Percentiles rank a stretch among this genome's conserved stretches.
phyloP scores from a whole-genome alignment of 1,140 invertebrate species.

The Sycophila sp. region DNA sequence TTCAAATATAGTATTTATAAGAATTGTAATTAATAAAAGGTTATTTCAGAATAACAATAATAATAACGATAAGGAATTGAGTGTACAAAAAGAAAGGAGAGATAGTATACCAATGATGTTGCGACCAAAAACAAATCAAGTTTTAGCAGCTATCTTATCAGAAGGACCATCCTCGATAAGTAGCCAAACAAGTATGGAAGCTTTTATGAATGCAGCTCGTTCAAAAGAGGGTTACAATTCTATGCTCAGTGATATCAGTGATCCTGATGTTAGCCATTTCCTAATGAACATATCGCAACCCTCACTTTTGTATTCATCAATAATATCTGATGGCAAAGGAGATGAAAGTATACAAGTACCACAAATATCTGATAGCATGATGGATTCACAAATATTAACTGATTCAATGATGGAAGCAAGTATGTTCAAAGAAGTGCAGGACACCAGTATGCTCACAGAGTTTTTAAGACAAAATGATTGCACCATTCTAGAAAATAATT shows the following conservation, averaged over 20 bases:
- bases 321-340: slow-evolving; percentile 43
- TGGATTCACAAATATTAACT: slow-evolving; percentile 54
- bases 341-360: slow-evolving; percentile 37
- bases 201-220: slow-evolving; percentile 56
- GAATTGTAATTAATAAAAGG: slow-evolving; percentile 33
- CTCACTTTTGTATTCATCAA: slow-evolving; percentile 53
- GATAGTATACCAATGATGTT: slow-evolving; percentile 49
- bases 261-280: slow-evolving; percentile 52
- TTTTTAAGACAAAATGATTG: slow-evolving; percentile 35
- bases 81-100: slow-evolving; percentile 27
- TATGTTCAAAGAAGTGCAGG: slow-evolving; percentile 51
- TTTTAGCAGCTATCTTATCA: slow-evolving; percentile 30
- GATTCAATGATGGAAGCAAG: slow-evolving; percentile 61
- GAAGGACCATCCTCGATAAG: slow-evolving; percentile 33
- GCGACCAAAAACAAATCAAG: slow-evolving; percentile 37
- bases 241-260: slow-evolving; percentile 53
- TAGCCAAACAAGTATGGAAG: slow-evolving; percentile 59
- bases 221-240: slow-evolving; percentile 57
- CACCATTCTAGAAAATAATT: slow-evolving; percentile 16
- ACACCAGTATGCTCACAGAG: slow-evolving; percentile 30
- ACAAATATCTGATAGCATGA: slow-evolving; percentile 37
- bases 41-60: slow-evolving; percentile 16
- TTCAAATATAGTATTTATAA: background rate
- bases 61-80: slow-evolving; percentile 31
- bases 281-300: slow-evolving; percentile 60